These are phyloP conservation scores for Lypha dubia DNA, from an alignment of 2,888 invertebrate species.

Conservation along the genomic window DNA sequence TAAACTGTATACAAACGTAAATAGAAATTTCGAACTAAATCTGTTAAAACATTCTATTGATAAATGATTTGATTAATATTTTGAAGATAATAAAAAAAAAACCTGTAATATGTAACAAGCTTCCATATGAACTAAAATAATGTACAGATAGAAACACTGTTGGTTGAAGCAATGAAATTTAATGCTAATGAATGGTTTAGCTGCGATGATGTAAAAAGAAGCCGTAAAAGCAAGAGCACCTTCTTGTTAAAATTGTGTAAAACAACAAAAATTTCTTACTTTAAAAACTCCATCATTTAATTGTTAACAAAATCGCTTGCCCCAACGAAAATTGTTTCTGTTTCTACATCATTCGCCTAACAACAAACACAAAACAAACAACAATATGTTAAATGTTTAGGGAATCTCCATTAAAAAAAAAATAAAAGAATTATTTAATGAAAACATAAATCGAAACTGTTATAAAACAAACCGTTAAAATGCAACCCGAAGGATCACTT, in stretches of 20 bases:
- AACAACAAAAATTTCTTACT: too few species aligned
- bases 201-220: background rate
- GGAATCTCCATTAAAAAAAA: slow-evolving; percentile 68
- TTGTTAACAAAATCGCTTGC: background rate
- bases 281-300: too few species aligned
- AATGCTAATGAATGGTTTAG: background rate
- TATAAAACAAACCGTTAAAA: slow-evolving; percentile 62
- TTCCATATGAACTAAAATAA: slow-evolving; percentile 39
- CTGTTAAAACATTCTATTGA: background rate
- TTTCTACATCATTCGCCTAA: background rate
- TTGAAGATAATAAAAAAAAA: background rate
- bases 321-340: background rate
- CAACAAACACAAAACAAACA: slow-evolving; percentile 47
- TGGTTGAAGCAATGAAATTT: background rate
- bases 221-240: too few species aligned
- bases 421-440: slow-evolving; percentile 41
- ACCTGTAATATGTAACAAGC: background rate
- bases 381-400: slow-evolving; percentile 71
- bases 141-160: background rate
- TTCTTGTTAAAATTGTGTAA: too few species aligned
- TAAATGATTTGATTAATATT: background rate
- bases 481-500: slow-evolving; percentile 60
- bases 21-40: background rate
- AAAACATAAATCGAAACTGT: slow-evolving; percentile 65
- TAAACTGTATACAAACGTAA: too few species aligned